Percentiles rank a stretch among this genome's conserved stretches.
Evolutionary conservation across 1,140 invertebrate genomes (phyloP).

Genomic region (Ladona fulva): DNA sequence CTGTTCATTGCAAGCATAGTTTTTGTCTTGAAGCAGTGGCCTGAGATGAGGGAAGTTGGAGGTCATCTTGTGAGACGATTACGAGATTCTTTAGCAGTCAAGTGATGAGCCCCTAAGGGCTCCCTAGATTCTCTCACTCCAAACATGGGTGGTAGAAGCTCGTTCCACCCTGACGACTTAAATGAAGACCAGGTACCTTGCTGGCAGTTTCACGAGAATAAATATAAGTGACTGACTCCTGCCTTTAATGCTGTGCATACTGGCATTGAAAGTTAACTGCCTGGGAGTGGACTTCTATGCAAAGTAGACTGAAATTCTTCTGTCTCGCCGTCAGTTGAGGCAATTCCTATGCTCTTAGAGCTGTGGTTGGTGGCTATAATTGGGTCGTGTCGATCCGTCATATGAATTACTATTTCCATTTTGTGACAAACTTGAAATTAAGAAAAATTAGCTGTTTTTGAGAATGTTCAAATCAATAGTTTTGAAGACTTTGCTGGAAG

Average conservation of each 20-base stretch:
- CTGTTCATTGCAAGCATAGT: slow-evolving; percentile 67
- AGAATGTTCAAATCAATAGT: not conserved
- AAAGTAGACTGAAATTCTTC: not conserved
- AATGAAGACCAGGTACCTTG: too few species aligned
- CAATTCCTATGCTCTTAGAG: not conserved
- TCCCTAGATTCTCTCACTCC: not conserved
- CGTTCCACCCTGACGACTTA: too few species aligned
- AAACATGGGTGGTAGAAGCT: too few species aligned
- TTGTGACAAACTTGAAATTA: not conserved
- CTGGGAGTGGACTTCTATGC: too few species aligned
- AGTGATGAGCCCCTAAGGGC: slow-evolving; percentile 30
- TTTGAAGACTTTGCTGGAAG: not conserved
- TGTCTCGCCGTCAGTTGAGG: not conserved
- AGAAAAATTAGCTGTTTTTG: not conserved
- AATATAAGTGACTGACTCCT: too few species aligned
- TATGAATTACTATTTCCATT: not conserved
- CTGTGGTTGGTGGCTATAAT: not conserved
- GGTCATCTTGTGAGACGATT: slow-evolving; percentile 56
- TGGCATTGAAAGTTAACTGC: too few species aligned
- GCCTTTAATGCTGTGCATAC: too few species aligned
- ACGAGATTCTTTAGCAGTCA: slow-evolving; percentile 54
- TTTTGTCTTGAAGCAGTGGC: slow-evolving; percentile 80
- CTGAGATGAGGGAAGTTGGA: slow-evolving; percentile 69
- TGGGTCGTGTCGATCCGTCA: not conserved
- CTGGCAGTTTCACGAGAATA: too few species aligned